Evolutionary conservation across 2,113 vertebrate species (phyloP), one percentile per base, ranked within the genome.

Genomic region (Oreochromis aureus): DNA sequence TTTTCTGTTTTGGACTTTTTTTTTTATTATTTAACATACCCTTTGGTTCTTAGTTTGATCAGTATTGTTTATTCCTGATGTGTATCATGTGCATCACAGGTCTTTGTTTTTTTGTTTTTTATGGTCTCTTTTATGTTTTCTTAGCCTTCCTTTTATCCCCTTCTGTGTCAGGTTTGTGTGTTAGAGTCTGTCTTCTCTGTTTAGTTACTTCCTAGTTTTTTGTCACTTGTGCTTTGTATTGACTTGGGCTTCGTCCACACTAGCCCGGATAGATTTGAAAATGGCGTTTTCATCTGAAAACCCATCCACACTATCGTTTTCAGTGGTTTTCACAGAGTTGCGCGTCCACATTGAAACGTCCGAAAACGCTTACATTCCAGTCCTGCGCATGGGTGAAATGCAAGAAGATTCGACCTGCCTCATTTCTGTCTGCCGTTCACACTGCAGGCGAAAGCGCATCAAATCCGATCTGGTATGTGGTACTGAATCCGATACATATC

Each of bases 221-320:
- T 15, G 0, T 59, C 56, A 59, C 27, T 30, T 59, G 56, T 32
- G 56, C 27, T 59, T 30, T 32, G 27, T 59, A 59, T 59, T 32
- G 27, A 56, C 0, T 24, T 56, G 13, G n/a, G 1, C 19, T 54
- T 6, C 51, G 1, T n/a, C 51, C 51, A 1, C 44, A 15, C 13
- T 46, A 32, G 36, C 36, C 36, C 34, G 3, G 34, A 36, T 36
- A 36, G 36, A 36, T 36, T 36, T 36, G 3, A 36, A 36, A 36
- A 36, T 9, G 36, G 36, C 8, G 3, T 36, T 36, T 36, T 36
- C 36, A 36, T 36, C 36, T 36, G 8, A 36, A 36, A 36, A 36
- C 36, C 8, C 36, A 10, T 11, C 39, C 39, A 5, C 11, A 44
- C 41, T 44, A 44, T 44, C 41, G 3, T 44, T 44, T 44, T 44